These are phyloP conservation scores for Hirtodrosophila trivittata DNA, from an alignment of 2,888 invertebrate species.

Conservation along the genomic window DNA sequence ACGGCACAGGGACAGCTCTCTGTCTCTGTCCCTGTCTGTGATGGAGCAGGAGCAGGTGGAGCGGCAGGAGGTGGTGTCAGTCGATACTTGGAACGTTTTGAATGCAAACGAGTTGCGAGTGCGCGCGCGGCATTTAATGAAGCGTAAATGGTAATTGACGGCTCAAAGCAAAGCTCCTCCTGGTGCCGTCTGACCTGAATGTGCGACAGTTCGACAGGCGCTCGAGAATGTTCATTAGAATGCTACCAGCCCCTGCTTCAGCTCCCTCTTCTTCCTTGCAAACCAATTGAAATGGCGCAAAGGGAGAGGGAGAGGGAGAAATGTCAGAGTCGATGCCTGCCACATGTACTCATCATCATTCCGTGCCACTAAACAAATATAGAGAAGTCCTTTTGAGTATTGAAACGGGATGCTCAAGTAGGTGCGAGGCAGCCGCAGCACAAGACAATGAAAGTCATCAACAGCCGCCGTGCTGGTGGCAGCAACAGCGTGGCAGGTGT, in stretches of 20 bases:
- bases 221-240: conserved; percentile 70
- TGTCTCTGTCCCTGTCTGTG: background rate
- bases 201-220: conserved; percentile 49
- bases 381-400: conserved; percentile 38
- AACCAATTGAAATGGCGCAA: conserved; percentile 46
- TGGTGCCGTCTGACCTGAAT: conserved; percentile 9
- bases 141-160: conserved; percentile 80
- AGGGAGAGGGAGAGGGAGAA: conserved; percentile 5
- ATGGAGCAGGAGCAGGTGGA: background rate
- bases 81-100: conserved; percentile 41
- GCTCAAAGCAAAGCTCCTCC: conserved; percentile 55
- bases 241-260: background rate
- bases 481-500: conserved; percentile 49
- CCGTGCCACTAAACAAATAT: conserved; percentile 70
- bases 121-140: conserved; percentile 69
- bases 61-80: background rate
- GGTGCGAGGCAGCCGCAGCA: conserved; percentile 19
- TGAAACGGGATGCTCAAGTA: conserved; percentile 50
- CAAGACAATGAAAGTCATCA: conserved; percentile 42
- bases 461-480: conserved; percentile 12
- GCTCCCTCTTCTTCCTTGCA: background rate
- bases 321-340: conserved; percentile 14
- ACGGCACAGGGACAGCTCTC: conserved; percentile 9
- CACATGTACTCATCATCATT: conserved; percentile 64
- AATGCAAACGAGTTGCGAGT: conserved; percentile 29